These are phyloP conservation scores for Poecilobothrus nobilitatus DNA, from an alignment of 2,888 invertebrate genomes.

Conservation along the genomic window DNA sequence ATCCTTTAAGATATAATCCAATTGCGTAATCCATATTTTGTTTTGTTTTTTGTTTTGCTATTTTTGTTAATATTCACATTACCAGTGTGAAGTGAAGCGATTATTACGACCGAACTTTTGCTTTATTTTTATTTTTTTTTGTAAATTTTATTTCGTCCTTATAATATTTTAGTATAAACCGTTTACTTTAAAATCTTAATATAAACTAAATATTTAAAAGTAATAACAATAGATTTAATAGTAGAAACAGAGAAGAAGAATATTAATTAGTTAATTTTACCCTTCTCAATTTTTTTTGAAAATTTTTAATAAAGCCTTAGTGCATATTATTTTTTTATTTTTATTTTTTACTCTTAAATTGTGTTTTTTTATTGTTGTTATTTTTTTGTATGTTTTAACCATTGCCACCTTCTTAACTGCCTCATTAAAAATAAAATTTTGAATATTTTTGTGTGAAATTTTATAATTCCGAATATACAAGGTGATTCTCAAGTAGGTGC, in stretches of 20 bases:
- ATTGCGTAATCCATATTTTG: slow-evolving; percentile 10
- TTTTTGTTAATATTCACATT: background rate
- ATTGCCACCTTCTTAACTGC: too few relatives aligned
- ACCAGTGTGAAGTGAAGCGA: background rate
- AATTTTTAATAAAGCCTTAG: background rate
- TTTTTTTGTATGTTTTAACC: too few relatives aligned
- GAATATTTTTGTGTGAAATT: too few relatives aligned
- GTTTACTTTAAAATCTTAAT: background rate
- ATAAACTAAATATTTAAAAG: background rate
- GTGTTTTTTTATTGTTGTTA: too few relatives aligned
- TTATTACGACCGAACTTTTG: background rate
- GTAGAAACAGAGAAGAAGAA: background rate
- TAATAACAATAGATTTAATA: background rate
- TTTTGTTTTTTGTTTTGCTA: too few relatives aligned
- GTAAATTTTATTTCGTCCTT: too few relatives aligned
- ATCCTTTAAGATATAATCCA: slow-evolving; percentile 15
- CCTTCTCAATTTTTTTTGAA: background rate
- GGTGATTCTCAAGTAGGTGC: too few relatives aligned
- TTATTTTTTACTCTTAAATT: too few relatives aligned
- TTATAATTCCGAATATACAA: too few relatives aligned
- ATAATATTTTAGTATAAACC: background rate
- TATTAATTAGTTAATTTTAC: background rate
- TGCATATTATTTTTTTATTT: too few relatives aligned
- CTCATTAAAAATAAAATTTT: too few relatives aligned
- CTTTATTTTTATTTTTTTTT: background rate